Percentiles rank a stretch among this genome's conserved stretches.
Conservation (phyloP, 1,140 invertebrate genomes). For the Dendroctonus valens region DNA sequence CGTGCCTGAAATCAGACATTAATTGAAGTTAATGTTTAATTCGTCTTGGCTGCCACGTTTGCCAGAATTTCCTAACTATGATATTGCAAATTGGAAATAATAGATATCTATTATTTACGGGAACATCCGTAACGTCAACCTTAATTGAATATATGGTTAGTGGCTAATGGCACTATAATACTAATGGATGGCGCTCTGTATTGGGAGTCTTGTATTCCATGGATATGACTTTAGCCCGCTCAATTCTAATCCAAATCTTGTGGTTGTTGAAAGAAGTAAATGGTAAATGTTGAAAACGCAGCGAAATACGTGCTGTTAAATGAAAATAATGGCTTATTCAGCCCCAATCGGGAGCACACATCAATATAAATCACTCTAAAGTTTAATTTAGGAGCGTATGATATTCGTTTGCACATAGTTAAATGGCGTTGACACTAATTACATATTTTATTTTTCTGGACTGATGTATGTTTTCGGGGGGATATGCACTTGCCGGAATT, state of each 20-base stretch:
- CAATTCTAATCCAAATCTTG: too few relatives aligned
- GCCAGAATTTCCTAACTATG: slow-evolving; percentile 15
- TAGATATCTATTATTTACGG: slow-evolving; percentile 23
- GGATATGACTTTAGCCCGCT: neutral
- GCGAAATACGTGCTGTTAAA: too few relatives aligned
- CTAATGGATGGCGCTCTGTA: slow-evolving; percentile 16
- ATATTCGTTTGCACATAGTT: slow-evolving; percentile 7
- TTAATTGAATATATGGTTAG: slow-evolving; percentile 23
- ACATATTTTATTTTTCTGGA: slow-evolving; percentile 17
- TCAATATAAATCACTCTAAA: slow-evolving; percentile 5
- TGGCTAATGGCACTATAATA: slow-evolving; percentile 15
- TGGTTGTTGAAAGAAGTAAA: too few relatives aligned
- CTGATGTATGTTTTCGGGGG: slow-evolving; percentile 7
- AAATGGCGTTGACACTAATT: slow-evolving; percentile 10
- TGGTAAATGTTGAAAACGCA: too few relatives aligned
- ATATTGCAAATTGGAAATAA: slow-evolving; percentile 29
- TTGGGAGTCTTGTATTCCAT: neutral
- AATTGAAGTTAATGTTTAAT: slow-evolving; percentile 23
- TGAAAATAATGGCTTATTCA: too few relatives aligned
- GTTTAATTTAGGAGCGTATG: slow-evolving; percentile 1
- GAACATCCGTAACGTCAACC: slow-evolving; percentile 17
- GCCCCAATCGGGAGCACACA: too few relatives aligned
- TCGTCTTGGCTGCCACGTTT: neutral
- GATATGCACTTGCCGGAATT: slow-evolving; percentile 11
- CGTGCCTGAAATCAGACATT: slow-evolving; percentile 16